Conservation (phyloP, 2,797 vertebrate species). For the Triplophysa yarkandensis region DNA sequence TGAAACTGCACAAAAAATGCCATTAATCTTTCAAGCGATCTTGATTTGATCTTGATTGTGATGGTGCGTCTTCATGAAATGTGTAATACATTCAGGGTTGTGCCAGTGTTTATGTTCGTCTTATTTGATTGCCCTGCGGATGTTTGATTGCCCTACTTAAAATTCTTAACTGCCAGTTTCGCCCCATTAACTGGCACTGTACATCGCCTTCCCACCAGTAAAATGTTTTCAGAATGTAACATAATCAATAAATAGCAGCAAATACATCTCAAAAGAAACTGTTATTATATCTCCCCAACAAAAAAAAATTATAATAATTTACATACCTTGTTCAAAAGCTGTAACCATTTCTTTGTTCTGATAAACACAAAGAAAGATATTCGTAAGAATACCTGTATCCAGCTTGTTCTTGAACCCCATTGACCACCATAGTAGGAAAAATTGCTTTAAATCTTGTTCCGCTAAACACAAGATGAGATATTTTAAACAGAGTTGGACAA, state of each 20-base stretch:
- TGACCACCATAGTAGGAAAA: too few relatives aligned
- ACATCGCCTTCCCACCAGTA: not conserved
- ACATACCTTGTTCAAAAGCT: too few relatives aligned
- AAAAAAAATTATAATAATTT: too few relatives aligned
- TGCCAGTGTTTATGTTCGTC: not conserved
- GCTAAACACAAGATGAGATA: too few relatives aligned
- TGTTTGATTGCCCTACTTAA: slow-evolving; percentile 6
- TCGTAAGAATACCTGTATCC: too few relatives aligned
- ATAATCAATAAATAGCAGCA: slow-evolving; percentile 5
- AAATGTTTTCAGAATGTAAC: slow-evolving; percentile 4
- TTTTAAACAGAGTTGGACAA: too few relatives aligned
- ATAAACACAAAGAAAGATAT: too few relatives aligned
- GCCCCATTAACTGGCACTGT: not conserved
- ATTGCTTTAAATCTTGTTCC: too few relatives aligned
- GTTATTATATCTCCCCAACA: too few relatives aligned
- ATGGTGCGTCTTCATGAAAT: not conserved
- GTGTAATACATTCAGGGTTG: not conserved
- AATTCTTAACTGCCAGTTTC: slow-evolving; percentile 8
- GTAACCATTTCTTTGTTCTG: too few relatives aligned
- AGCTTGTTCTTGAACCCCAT: too few relatives aligned
- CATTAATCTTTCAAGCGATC: not conserved
- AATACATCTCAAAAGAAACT: not conserved
- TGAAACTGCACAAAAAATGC: not conserved
- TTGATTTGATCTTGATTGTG: not conserved
- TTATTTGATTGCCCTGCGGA: slow-evolving; percentile 8